These are phyloP conservation scores for Myrmecobius fasciatus DNA, from an alignment of 2,113 vertebrate species.

Conservation along the genomic window DNA sequence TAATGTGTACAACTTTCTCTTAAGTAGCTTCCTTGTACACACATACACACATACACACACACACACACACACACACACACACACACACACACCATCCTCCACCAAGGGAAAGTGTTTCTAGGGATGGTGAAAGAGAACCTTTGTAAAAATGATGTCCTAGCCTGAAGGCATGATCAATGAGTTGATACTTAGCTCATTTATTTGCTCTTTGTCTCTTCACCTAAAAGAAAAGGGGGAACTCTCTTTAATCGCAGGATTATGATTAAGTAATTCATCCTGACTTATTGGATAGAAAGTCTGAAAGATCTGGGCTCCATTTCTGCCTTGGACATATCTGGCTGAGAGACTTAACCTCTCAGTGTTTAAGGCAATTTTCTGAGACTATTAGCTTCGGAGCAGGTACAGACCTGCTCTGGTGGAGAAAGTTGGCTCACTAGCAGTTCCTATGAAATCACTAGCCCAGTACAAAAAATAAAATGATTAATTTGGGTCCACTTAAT, in stretches of 20 bases:
- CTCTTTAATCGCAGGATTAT: not conserved
- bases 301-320: not conserved
- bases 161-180: not conserved
- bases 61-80: not conserved
- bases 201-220: not conserved
- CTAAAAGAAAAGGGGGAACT: not conserved
- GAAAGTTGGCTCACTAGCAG: not conserved
- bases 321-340: not conserved
- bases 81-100: not conserved
- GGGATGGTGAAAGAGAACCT: not conserved
- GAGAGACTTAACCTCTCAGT: not conserved
- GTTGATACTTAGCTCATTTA: not conserved
- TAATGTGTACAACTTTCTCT: not conserved
- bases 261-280: not conserved
- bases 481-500: not conserved
- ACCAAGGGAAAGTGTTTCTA: not conserved
- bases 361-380: not conserved
- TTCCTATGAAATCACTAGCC: not conserved
- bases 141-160: not conserved
- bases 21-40: not conserved
- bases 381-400: not conserved
- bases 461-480: not conserved
- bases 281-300: not conserved
- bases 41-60: too few relatives aligned
- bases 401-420: not conserved